Evolutionary conservation across 2,113 vertebrate species (phyloP), one percentile per base, ranked within the genome.

Genomic region (Dunckerocampus dactyliophorus): DNA sequence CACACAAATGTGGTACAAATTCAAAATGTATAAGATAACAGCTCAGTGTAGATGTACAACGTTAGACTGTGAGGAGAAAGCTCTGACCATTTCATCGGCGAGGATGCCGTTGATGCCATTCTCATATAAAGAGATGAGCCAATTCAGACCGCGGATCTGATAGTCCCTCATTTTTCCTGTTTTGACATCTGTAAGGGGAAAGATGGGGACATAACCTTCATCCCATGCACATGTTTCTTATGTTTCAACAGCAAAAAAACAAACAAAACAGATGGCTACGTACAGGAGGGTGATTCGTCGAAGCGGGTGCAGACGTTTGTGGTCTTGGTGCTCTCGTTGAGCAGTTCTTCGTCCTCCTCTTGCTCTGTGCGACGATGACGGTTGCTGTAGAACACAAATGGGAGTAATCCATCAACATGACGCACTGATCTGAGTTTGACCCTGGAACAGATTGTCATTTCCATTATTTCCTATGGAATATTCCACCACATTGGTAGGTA

Each of bases 101-200:
- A 99, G 92, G 82, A 99, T 98, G 8, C 97, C 97, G 63, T 98
- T 99, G 86, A 99, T 98, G 74, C 96, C 97, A 37, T 98, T 99
- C 73, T 99, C 97, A 74, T 99, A 99, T n/a, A 99, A 84, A 58
- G 96, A 98, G 84, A 99, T 98, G 47, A 99, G 93, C 97, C 96
- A 99, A 87, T 99, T 99, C 76, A 99, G 52, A 67, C 97, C 97
- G 78, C 96, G 93, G 70, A 96, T 79, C 78, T 99, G 97, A 75
- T 99, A 99, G 85, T 99, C 97, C 73, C 97, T 92, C 81, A 99
- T 88, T 80, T 94, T 99, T 49, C 96, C 97, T 72, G 88, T 73
- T 75, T 99, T 99, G 42, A 99, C 92, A 83, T 97, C 97, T 99
- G 59, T 15, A 69, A 6, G 66, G n/a, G 71, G n/a, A 59, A 16